Conservation (phyloP, 2,113 vertebrate genomes). For the Macquaria australasica region DNA sequence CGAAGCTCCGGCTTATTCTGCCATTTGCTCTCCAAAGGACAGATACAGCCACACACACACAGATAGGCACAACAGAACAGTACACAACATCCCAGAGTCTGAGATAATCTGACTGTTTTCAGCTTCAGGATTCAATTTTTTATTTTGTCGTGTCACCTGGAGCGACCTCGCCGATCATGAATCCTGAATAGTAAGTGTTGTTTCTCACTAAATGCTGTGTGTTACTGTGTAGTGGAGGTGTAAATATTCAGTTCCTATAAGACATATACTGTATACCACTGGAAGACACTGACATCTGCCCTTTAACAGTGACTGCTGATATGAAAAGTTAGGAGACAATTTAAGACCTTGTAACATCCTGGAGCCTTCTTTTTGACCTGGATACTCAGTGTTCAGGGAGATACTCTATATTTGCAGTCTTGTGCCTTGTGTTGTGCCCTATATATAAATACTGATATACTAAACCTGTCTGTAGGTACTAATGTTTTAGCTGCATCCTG, state of each 20-base stretch:
- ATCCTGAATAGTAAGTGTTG: conserved; percentile 75
- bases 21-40: conserved; percentile 46
- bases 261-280: not conserved
- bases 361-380: not conserved
- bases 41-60: not conserved
- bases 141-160: not conserved
- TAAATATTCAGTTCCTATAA: not conserved
- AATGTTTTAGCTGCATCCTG: not conserved
- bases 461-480: not conserved
- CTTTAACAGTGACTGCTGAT: conserved; percentile 1
- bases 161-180: conserved; percentile 53
- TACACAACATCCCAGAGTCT: not conserved
- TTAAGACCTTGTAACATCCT: not conserved
- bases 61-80: not conserved
- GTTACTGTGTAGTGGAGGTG: not conserved
- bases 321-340: not conserved
- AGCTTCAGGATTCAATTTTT: conserved; percentile 6
- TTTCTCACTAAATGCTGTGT: not conserved
- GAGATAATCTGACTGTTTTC: conserved; percentile 1
- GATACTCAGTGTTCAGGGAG: not conserved
- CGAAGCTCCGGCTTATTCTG: conserved; percentile 43
- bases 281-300: not conserved
- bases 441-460: not conserved
- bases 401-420: not conserved
- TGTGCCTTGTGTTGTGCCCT: not conserved